phyloP scores from a whole-genome alignment of 2,797 vertebrate species.

The Carduelis carduelis region DNA sequence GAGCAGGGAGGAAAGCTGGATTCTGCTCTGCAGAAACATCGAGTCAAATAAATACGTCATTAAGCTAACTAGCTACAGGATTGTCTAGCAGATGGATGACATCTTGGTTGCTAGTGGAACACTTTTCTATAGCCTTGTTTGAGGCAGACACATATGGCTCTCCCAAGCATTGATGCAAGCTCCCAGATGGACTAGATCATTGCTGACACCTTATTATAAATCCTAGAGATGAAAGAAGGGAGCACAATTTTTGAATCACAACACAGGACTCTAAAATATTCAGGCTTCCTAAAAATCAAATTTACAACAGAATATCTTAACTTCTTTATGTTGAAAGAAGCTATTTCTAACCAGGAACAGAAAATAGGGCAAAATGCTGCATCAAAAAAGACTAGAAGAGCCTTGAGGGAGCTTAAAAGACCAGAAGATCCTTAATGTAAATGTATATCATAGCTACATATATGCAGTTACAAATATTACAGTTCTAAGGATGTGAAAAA shows the following conservation, averaged over 20 bases:
- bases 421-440: neutral
- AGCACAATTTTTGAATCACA: conserved; percentile 61
- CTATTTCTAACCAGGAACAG: neutral
- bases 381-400: neutral
- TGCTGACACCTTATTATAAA: conserved; percentile 68
- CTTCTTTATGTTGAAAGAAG: neutral
- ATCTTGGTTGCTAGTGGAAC: conserved; percentile 69
- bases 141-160: conserved; percentile 67
- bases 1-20: conserved; percentile 1
- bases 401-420: neutral
- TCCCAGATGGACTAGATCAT: conserved; percentile 68
- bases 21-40: conserved; percentile 15
- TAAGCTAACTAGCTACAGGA: conserved; percentile 65
- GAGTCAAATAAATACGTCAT: conserved; percentile 64
- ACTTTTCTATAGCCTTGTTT: conserved; percentile 65
- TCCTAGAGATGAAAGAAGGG: conserved; percentile 59
- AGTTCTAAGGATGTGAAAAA: neutral
- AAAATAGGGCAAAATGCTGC: neutral
- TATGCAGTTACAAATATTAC: neutral
- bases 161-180: conserved; percentile 66
- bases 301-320: neutral
- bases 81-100: conserved; percentile 67
- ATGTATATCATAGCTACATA: neutral
- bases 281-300: conserved; percentile 47
- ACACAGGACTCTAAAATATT: conserved; percentile 45